These are phyloP conservation scores for Pterocles gutturalis DNA, from an alignment of 2,113 vertebrate genomes.

Conservation along the genomic window DNA sequence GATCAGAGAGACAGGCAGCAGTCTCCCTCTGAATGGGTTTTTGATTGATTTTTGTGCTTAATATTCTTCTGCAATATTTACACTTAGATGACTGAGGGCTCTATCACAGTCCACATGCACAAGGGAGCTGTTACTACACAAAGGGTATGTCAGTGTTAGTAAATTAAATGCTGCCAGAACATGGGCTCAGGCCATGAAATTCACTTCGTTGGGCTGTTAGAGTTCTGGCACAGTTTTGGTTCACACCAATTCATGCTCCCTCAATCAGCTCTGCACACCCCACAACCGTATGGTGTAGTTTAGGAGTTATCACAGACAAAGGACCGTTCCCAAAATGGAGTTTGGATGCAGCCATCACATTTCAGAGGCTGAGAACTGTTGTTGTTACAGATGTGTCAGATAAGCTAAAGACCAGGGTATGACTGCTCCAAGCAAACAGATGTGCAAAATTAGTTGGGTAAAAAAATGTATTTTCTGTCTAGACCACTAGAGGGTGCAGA, in stretches of 20 bases:
- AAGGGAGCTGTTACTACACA: not conserved
- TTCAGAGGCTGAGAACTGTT: not conserved
- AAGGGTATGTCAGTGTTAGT: not conserved
- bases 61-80: not conserved
- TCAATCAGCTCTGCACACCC: not conserved
- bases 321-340: not conserved
- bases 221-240: not conserved
- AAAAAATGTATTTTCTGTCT: not conserved
- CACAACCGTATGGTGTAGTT: not conserved
- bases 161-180: not conserved
- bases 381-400: not conserved
- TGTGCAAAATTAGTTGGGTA: not conserved
- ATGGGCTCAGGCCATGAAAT: not conserved
- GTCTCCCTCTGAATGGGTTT: not conserved
- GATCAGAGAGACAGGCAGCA: not conserved
- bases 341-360: not conserved
- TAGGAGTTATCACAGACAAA: not conserved
- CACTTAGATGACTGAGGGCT: not conserved
- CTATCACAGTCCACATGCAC: not conserved
- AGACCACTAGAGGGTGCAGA: constrained; percentile 22
- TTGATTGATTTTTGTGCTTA: not conserved
- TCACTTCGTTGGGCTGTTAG: not conserved
- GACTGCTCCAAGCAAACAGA: not conserved
- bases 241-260: not conserved
- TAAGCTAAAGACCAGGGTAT: not conserved